These are phyloP conservation scores for Dusona sp. DNA, from an alignment of 2,888 invertebrate genomes.

Conservation along the genomic window DNA sequence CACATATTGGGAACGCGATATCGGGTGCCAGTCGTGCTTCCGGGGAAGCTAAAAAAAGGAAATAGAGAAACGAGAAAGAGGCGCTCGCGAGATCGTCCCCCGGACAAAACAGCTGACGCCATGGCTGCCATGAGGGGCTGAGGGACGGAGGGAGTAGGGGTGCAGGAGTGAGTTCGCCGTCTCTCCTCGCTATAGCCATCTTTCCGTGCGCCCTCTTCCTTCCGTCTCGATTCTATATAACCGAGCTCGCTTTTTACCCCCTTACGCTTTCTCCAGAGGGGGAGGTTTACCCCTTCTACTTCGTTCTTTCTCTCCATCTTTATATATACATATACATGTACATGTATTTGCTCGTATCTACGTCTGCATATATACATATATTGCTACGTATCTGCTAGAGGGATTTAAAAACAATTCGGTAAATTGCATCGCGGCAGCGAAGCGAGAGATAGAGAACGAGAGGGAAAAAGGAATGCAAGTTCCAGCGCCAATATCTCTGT, in stretches of 20 bases:
- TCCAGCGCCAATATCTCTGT: slow-evolving; percentile 70
- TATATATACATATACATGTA: not conserved
- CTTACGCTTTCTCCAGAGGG: slow-evolving; percentile 22
- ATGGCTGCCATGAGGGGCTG: slow-evolving; percentile 76
- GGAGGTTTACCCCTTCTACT: slow-evolving; percentile 31
- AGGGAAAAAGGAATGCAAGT: slow-evolving; percentile 70
- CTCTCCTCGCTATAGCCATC: slow-evolving; percentile 56
- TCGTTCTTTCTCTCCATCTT: slow-evolving; percentile 10
- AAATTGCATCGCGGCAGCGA: slow-evolving; percentile 79
- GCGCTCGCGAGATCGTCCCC: slow-evolving; percentile 73
- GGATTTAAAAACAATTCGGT: slow-evolving; percentile 83
- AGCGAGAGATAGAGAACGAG: slow-evolving; percentile 57
- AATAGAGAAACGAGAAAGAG: slow-evolving; percentile 71
- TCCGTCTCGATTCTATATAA: slow-evolving; percentile 39
- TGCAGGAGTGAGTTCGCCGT: slow-evolving; percentile 67
- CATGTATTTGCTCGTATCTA: not conserved
- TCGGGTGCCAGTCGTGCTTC: slow-evolving; percentile 63
- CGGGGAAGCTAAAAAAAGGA: slow-evolving; percentile 57
- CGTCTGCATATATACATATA: not conserved
- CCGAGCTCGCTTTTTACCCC: slow-evolving; percentile 25
- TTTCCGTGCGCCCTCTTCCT: slow-evolving; percentile 56
- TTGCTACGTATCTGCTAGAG: slow-evolving; percentile 72
- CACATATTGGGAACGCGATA: slow-evolving; percentile 63
- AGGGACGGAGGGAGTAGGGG: not conserved
- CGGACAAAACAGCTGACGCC: slow-evolving; percentile 83